Percentiles rank a stretch among this genome's conserved stretches.
Evolutionary conservation across 2,113 vertebrate species (phyloP).

Genomic region (Dasyprocta punctata): DNA sequence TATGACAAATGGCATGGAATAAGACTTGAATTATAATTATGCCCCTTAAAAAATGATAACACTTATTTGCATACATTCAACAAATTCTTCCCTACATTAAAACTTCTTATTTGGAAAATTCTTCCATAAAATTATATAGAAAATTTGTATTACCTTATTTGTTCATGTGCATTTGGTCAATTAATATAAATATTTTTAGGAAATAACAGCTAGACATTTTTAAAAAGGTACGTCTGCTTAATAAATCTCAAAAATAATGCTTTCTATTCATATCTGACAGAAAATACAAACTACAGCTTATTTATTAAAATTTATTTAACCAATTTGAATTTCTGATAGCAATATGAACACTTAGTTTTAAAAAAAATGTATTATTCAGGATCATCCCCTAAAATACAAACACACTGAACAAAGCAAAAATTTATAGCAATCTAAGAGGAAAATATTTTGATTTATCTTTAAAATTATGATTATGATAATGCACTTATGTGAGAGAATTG

Average conservation of each 20-base stretch:
- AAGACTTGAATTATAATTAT: not conserved
- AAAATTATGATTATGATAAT: slow-evolving; percentile 44
- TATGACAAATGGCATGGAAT: not conserved
- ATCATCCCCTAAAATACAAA: slow-evolving; percentile 11
- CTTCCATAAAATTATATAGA: not conserved
- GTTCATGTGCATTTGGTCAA: slow-evolving; percentile 2
- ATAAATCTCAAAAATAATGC: not conserved
- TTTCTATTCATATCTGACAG: not conserved
- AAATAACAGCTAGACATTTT: slow-evolving; percentile 38
- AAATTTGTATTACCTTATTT: not conserved
- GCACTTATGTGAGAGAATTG: slow-evolving; percentile 16
- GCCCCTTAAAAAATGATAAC: not conserved
- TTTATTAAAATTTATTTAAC: not conserved
- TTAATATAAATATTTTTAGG: not conserved
- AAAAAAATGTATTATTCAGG: not conserved
- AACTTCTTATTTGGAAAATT: slow-evolving; percentile 47
- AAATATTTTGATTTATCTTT: slow-evolving; percentile 66
- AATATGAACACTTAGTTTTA: slow-evolving; percentile 5
- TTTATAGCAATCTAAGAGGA: slow-evolving; percentile 9
- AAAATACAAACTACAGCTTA: not conserved
- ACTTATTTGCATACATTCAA: not conserved
- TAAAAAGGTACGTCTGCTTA: not conserved
- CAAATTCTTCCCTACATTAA: not conserved
- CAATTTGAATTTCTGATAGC: not conserved
- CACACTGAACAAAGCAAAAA: not conserved